Evolutionary conservation across 2,797 vertebrate genomes (phyloP), one percentile per base, ranked within the genome.

Genomic region (Natrix natrix): DNA sequence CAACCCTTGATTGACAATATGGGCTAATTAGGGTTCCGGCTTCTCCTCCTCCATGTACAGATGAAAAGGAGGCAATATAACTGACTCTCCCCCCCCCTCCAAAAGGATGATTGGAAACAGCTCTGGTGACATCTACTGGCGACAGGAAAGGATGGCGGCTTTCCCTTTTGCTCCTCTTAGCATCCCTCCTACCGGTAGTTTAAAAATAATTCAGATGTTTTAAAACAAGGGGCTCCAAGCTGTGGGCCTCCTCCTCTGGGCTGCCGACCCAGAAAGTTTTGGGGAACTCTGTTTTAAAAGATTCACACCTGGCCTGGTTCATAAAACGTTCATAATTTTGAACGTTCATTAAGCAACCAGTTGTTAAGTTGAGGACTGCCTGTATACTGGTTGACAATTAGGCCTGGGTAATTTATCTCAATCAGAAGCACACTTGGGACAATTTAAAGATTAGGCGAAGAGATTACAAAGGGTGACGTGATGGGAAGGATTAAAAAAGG

Each of bases 81-180:
- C 86, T 48, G 83, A 59, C 57, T 14, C n/a, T n/a, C n/a, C 56
- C 12, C 0, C 20, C 26, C 13, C 13, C 54, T 60, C 89, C 7
- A 20, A 43, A 43, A 43, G 0, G 26, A 59, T 13, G 37, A 66
- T 11, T 63, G 0, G 0, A 56, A 86, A 92, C 86, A n/a, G 86
- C 94, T 74, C 74, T 17, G 4, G 92, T 8, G 37, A 95, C 94
- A 92, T 94, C 96, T 94, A 0, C 2, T 5, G 91, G 93, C 86
- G 78, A 13, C 1, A 4, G 0, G 0, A 1, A 2, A 1, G 28
- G 93, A 24, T n/a, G 86, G 91, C 10, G 0, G 0, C 16, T 43
- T 0, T 48, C 2, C 0, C 37, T 28, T 69, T 17, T 60, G 3
- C 32, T 63, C 7, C n/a, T 32, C 43, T 83, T 83, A 48, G 43